phyloP scores from a whole-genome alignment of 2,888 invertebrate species.

The Hydrotaea diabolus region DNA sequence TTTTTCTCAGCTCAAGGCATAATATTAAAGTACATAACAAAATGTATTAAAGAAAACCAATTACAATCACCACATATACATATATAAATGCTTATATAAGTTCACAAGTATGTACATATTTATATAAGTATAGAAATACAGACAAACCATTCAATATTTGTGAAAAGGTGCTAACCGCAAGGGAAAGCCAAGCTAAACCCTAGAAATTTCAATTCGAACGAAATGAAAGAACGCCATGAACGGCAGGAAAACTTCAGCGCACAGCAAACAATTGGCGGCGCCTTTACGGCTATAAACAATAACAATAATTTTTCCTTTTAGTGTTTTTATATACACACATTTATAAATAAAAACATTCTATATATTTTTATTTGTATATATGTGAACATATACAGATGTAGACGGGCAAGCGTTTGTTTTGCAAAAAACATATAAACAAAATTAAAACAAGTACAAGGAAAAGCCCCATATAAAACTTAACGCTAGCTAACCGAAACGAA shows the following conservation, averaged over 20 bases:
- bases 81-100: not conserved
- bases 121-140: not conserved
- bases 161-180: slow-evolving; percentile 11
- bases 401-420: not conserved
- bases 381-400: slow-evolving; percentile 2
- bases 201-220: not conserved
- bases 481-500: not conserved
- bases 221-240: not conserved
- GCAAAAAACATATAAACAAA: slow-evolving; percentile 19
- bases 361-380: slow-evolving; percentile 14
- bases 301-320: slow-evolving; percentile 75
- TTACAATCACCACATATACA: not conserved
- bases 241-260: slow-evolving; percentile 8
- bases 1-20: not conserved
- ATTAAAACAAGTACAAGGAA: slow-evolving; percentile 12
- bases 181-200: not conserved
- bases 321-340: slow-evolving; percentile 18
- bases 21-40: not conserved
- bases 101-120: not conserved
- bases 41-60: not conserved
- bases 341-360: slow-evolving; percentile 2
- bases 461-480: slow-evolving; percentile 21
- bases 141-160: not conserved
- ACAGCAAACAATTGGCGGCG: slow-evolving; percentile 66
- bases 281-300: slow-evolving; percentile 75